Percentiles rank a stretch among this genome's conserved stretches.
phyloP scores from a whole-genome alignment of 2,797 vertebrate genomes.

The Sphenodon punctatus region DNA sequence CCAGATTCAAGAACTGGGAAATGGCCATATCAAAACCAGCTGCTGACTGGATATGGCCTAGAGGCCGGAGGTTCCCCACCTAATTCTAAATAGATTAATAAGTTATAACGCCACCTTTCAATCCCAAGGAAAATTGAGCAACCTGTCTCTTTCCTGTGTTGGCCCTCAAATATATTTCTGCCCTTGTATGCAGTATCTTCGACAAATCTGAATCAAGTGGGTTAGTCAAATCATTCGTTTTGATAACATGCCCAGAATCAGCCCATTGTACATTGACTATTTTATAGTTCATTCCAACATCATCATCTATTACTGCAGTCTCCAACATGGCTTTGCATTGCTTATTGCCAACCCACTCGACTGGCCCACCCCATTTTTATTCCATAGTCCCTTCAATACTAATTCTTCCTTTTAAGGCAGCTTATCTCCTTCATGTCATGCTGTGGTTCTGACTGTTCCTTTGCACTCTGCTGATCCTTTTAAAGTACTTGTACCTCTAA shows the following conservation, averaged over 20 bases:
- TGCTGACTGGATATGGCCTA: no score
- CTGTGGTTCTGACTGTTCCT: not conserved
- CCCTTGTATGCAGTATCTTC: not conserved
- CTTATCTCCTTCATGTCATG: not conserved
- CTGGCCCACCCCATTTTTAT: not conserved
- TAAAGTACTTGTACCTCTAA: not conserved
- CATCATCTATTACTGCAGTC: not conserved
- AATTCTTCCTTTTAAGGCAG: not conserved
- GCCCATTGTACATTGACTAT: not conserved
- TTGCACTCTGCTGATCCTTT: constrained; percentile 13
- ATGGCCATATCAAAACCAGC: no score
- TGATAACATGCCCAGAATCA: not conserved
- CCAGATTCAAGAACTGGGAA: no score
- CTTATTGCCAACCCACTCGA: not conserved
- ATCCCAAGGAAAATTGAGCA: not conserved
- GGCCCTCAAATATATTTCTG: not conserved
- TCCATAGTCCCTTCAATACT: not conserved
- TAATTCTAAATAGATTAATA: no score
- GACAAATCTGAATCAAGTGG: not conserved
- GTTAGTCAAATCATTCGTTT: not conserved
- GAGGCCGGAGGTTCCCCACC: no score
- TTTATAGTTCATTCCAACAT: not conserved
- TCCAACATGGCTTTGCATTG: not conserved
- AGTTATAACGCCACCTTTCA: not conserved
- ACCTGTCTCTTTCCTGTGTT: not conserved